Evolutionary conservation across 2,888 invertebrate genomes (phyloP).

Genomic region (Galerucella nymphaeae): DNA sequence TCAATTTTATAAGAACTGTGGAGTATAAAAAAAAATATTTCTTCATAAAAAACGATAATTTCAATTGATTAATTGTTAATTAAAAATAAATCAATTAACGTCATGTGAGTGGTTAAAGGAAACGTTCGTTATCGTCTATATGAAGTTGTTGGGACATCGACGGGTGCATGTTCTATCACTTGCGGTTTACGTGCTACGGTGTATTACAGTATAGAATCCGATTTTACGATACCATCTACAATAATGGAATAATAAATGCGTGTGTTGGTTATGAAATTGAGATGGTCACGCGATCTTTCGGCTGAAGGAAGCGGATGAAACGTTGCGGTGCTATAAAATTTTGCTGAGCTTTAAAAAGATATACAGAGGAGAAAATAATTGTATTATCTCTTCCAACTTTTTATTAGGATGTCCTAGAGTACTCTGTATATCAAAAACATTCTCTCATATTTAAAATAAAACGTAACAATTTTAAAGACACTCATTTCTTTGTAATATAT

Average conservation of each 20-base stretch:
- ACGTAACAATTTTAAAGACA: neutral
- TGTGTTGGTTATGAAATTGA: conserved; percentile 38
- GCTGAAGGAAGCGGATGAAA: neutral
- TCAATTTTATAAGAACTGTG: no score
- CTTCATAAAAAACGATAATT: no score
- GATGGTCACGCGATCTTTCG: conserved; percentile 38
- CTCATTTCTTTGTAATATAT: neutral
- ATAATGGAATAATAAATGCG: conserved; percentile 52
- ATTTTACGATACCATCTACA: conserved; percentile 46
- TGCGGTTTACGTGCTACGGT: conserved; percentile 37
- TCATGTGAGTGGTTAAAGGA: conserved; percentile 22
- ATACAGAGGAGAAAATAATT: no score
- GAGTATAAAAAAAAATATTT: no score
- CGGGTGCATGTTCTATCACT: conserved; percentile 21
- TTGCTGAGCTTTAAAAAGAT: no score
- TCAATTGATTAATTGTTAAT: conserved; percentile 7
- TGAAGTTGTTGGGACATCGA: conserved; percentile 21
- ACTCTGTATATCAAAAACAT: no score
- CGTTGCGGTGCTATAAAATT: neutral
- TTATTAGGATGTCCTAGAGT: no score
- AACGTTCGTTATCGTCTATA: conserved; percentile 22
- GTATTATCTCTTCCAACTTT: no score
- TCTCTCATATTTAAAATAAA: no score
- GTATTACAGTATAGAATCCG: conserved; percentile 40
- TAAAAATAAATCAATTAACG: conserved; percentile 22